Evolutionary conservation across 2,113 vertebrate genomes (phyloP).

Genomic region (Platycercus adscitus): DNA sequence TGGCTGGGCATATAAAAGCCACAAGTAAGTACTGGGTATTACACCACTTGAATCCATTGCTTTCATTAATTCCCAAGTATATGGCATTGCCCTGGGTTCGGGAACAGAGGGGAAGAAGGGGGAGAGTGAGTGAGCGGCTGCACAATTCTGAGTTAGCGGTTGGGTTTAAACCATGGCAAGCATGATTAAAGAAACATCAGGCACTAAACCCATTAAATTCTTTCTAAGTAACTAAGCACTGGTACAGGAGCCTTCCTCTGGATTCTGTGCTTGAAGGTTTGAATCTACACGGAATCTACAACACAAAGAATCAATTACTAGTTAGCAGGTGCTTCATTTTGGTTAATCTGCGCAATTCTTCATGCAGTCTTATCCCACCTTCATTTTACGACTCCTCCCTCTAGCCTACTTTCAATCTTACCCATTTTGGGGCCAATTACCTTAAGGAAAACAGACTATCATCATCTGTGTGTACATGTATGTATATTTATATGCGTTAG

Average conservation of each 20-base stretch:
- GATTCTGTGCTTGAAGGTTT: neutral
- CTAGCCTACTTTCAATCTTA: neutral
- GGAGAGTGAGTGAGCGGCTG: neutral
- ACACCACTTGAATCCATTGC: neutral
- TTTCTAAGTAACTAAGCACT: neutral
- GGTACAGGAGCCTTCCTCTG: neutral
- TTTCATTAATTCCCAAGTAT: neutral
- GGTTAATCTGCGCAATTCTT: neutral
- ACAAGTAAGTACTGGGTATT: neutral
- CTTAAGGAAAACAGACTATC: neutral
- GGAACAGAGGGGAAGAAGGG: neutral
- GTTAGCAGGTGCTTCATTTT: neutral
- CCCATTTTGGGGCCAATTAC: neutral
- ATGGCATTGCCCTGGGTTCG: neutral
- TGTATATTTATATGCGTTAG: fast-evolving
- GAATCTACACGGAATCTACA: neutral
- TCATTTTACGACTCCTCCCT: neutral
- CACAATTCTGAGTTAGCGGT: neutral
- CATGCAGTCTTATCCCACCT: neutral
- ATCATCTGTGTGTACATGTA: fast-evolving
- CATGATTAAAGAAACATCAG: neutral
- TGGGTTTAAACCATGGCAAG: neutral
- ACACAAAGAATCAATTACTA: neutral
- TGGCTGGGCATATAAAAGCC: neutral
- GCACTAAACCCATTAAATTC: neutral